These are phyloP conservation scores for Drosophila gunungcola DNA, from an alignment of 1,140 invertebrate species.

Conservation along the genomic window DNA sequence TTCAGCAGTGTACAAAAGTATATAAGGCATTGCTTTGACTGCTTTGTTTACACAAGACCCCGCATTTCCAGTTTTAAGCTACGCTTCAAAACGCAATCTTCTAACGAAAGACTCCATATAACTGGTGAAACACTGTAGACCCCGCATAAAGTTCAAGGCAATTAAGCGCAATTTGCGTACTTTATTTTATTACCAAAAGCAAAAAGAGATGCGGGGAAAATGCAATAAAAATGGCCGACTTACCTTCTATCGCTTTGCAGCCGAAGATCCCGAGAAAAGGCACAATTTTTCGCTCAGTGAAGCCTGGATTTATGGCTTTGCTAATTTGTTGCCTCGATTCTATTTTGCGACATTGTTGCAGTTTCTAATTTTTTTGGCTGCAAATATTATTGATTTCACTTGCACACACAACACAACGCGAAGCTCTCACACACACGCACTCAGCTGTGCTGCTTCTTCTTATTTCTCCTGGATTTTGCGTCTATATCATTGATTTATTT, in stretches of 20 bases:
- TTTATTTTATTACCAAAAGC: conserved; percentile 16
- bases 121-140: conserved; percentile 18
- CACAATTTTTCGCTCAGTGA: conserved; percentile 33
- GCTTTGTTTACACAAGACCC: conserved; percentile 38
- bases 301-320: conserved; percentile 13
- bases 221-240: conserved; percentile 76
- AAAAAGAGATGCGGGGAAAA: conserved; percentile 28
- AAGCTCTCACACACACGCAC: conserved; percentile 33
- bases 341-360: conserved; percentile 61
- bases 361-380: conserved; percentile 48
- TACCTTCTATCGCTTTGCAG: conserved; percentile 56
- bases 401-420: conserved; percentile 27
- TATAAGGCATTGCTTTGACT: conserved; percentile 17
- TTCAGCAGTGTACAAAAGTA: conserved; percentile 7
- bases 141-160: conserved; percentile 58
- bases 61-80: conserved; percentile 57
- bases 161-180: conserved; percentile 43
- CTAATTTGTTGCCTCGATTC: conserved; percentile 51
- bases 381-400: conserved; percentile 68
- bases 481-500: conserved; percentile 72
- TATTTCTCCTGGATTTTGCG: conserved; percentile 39
- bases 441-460: conserved; percentile 65
- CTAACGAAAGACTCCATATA: conserved; percentile 33
- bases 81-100: conserved; percentile 24
- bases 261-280: conserved; percentile 42